Percentiles rank a stretch among this genome's conserved stretches.
These are phyloP conservation scores for Drosophila prostipennis DNA, from an alignment of 2,888 invertebrate species.

Conservation along the genomic window DNA sequence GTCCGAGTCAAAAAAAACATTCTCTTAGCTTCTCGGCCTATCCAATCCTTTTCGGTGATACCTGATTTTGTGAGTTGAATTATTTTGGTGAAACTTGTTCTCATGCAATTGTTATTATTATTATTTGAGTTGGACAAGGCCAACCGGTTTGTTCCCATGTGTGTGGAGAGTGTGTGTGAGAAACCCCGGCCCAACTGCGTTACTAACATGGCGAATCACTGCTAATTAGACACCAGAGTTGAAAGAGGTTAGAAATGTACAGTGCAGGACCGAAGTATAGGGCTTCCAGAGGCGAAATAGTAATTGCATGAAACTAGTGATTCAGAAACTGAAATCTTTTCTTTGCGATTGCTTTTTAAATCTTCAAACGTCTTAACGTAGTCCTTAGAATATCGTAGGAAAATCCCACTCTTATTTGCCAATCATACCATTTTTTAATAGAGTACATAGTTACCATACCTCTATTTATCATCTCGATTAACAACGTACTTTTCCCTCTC, in stretches of 20 bases:
- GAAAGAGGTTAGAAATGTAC: background rate
- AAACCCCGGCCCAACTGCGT: slow-evolving; percentile 7
- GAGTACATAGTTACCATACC: too few species aligned
- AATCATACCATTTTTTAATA: too few species aligned
- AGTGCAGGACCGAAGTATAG: background rate
- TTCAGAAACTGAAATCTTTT: too few species aligned
- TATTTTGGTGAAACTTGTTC: slow-evolving; percentile 26
- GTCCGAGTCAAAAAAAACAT: background rate
- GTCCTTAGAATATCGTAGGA: too few species aligned
- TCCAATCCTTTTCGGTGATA: slow-evolving; percentile 3
- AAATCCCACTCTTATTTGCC: too few species aligned
- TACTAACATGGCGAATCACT: slow-evolving; percentile 30
- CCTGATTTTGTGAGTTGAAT: background rate
- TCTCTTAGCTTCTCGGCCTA: slow-evolving; percentile 11
- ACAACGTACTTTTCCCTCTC: background rate
- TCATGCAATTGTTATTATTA: slow-evolving; percentile 24
- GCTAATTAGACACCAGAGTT: slow-evolving; percentile 29
- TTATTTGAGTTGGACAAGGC: slow-evolving; percentile 10
- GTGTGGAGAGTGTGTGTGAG: slow-evolving; percentile 10
- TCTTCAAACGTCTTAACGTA: too few species aligned
- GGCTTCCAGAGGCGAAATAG: too few species aligned
- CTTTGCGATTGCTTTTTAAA: too few species aligned
- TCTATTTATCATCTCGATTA: too few species aligned
- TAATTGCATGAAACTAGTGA: too few species aligned
- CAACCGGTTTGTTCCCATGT: slow-evolving; percentile 27